Conservation (phyloP, 2,113 vertebrate genomes). For the Blennius ocellaris region DNA sequence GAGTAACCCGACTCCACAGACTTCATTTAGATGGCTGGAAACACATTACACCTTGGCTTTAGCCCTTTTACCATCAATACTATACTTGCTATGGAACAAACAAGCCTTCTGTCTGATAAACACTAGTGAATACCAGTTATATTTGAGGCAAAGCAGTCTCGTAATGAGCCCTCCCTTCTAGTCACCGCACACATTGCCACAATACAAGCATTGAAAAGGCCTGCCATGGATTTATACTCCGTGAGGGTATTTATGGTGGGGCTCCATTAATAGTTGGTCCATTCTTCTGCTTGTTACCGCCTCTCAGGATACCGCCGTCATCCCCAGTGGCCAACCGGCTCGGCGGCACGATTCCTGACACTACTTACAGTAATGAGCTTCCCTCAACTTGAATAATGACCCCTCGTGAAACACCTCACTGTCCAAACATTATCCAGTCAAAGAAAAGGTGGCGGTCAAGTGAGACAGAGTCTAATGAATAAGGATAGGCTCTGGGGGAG, state of each 20-base stretch:
- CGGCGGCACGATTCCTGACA: constrained; percentile 33
- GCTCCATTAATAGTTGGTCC: constrained; percentile 25
- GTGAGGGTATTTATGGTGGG: neutral
- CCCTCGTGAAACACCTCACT: constrained; percentile 36
- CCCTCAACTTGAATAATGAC: constrained; percentile 62
- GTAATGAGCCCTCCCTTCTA: constrained; percentile 10
- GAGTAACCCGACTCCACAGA: constrained; percentile 25
- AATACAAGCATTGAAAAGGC: neutral
- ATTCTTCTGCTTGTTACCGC: constrained; percentile 1
- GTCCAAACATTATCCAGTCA: constrained; percentile 55
- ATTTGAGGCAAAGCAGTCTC: neutral
- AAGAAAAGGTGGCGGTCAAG: constrained; percentile 29
- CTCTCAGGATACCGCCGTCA: constrained; percentile 16
- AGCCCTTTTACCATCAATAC: constrained; percentile 15
- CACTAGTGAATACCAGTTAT: neutral
- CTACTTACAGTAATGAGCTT: constrained; percentile 64
- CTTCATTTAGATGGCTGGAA: constrained; percentile 42
- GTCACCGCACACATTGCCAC: neutral
- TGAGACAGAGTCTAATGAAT: constrained; percentile 51
- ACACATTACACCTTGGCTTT: constrained; percentile 10
- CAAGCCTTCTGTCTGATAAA: neutral
- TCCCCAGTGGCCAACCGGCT: constrained; percentile 20
- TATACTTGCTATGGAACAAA: neutral
- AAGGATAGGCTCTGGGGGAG: constrained; percentile 38
- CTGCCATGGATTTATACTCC: constrained; percentile 1